Evolutionary conservation across 2,888 invertebrate genomes (phyloP), one percentile per base, ranked within the genome.

Genomic region (Perizoma affinitatum): DNA sequence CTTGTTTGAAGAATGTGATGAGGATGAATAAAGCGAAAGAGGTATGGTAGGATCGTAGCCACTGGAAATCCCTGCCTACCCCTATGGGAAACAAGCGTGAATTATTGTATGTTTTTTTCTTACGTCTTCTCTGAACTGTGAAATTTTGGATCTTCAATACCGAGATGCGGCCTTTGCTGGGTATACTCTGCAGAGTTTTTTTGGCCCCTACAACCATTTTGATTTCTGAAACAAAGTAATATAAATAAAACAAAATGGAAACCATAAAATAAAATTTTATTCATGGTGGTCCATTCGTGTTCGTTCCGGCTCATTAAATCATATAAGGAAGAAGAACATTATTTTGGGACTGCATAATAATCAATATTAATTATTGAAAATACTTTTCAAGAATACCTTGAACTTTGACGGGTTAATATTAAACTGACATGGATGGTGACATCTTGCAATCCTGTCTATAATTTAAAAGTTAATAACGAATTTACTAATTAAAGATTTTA

Each of bases 131-230:
- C 47, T 82, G 78, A 33, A 86, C 82, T 5, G 89, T 89, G 55
- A 87, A 87, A 59, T 86, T 85, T 64, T 90, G 90, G 63, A 91
- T 80, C 72, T 79, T 88, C 79, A 82, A 82, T 8, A 91, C 83
- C 1, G 90, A 90, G 68, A 89, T 87, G 35, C 86, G 78, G 2
- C 88, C 88, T 70, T 79, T 88, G 63, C 87, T 88, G 41, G 87
- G 88, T 55, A 86, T 84, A n/a, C 82, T 78, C 61, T 88, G 87
- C 6, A 89, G 72, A 42, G 86, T 77, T 70, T 77, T 82, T 67
- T 80, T 88, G 55, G 84, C 79, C 10, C 88, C 84, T 34, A 87
- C 78, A 68, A 88, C 87, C 82, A 83, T 87, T 68, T 75, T 83
- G 68, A 4, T 34, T 45, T 68, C 88, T 88, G 80, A 11, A 86